Percentiles rank a stretch among this genome's conserved stretches.
These are phyloP conservation scores for Ceraclea dissimilis DNA, from an alignment of 2,888 invertebrate species.

Conservation along the genomic window DNA sequence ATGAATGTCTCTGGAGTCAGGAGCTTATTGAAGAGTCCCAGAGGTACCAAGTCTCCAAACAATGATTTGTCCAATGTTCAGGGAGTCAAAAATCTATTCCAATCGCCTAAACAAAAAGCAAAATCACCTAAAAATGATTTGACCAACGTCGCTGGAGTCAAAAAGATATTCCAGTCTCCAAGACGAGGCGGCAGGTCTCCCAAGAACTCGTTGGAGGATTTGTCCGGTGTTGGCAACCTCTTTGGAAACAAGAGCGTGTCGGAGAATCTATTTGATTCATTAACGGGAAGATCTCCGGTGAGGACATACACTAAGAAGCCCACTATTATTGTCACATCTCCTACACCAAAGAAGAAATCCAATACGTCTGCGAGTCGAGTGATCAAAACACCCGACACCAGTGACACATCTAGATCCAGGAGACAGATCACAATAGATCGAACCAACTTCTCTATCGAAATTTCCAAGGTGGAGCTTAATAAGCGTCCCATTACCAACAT, in stretches of 20 bases:
- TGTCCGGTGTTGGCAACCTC: constrained; percentile 39
- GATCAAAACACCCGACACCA: not conserved
- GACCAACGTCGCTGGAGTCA: constrained; percentile 24
- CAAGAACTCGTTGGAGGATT: constrained; percentile 29
- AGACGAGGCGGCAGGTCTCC: constrained; percentile 23
- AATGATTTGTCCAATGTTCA: constrained; percentile 37
- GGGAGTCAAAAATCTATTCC: constrained; percentile 37
- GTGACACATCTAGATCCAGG: constrained; percentile 13
- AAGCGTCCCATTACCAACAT: constrained; percentile 2
- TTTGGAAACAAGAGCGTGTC: constrained; percentile 25
- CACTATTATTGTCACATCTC: not conserved
- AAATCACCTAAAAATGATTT: constrained; percentile 35
- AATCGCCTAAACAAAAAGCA: constrained; percentile 14
- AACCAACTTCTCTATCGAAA: constrained; percentile 21
- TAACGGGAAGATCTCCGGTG: constrained; percentile 11
- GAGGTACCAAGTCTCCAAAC: constrained; percentile 30
- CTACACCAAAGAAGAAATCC: constrained; percentile 1
- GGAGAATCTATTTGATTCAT: constrained; percentile 18
- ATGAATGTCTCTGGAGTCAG: constrained; percentile 35
- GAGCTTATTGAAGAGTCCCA: constrained; percentile 32
- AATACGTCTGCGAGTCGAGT: not conserved
- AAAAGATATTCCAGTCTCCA: constrained; percentile 10
- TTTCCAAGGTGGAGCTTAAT: constrained; percentile 13
- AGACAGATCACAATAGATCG: constrained; percentile 21
- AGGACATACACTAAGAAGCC: constrained; percentile 12